Base-by-base conservation (phyloP, 2,888 invertebrate species). In the Drosophila birchii region DNA sequence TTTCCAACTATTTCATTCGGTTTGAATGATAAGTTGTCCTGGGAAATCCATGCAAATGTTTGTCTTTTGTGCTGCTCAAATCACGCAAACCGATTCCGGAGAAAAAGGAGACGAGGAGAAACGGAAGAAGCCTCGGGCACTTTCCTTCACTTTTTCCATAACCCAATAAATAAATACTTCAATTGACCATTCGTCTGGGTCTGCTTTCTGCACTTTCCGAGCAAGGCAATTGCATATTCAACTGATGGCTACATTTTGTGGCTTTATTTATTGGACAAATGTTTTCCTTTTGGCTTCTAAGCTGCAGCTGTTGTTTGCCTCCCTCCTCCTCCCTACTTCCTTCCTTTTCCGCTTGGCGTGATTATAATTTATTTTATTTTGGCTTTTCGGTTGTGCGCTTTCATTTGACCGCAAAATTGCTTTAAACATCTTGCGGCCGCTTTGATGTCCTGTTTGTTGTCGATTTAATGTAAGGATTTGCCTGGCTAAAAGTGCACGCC, bases 181-280 rank as follows among this genome's bases (percentile, higher is more conserved):
- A 47, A 56, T 36, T 57, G 68, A 26, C 44, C 64, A 32, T 62
- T 62, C 49, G 34, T 38, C 44, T 38, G n/a, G 62, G 62, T 11
- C 16, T 57, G 57, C 36, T 49, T 14, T 57, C 49, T 43, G 63
- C 68, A 41, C 56, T 60, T 70, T 53, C 69, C 69, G 51, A 39
- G 44, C 39, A 11, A n/a, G 29, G 51, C 39, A 45, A 70, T 53
- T 66, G 64, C 62, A 62, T 41, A 60, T 60, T 41, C 26, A 39
- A n/a, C 26, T 26, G 29, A 43, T 32, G 53, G 45, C 70, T 26
- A 60, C 60, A 45, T 54, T 59, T 60, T 45, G 70, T 47, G 70
- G 70, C 60, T 54, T 64, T 73, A 73, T 66, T 73, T 73, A 73
- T 73, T 58, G 72, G 43, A 49, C 66, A 72, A 73, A 73, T 73